Conservation (phyloP, 64 coral and sea anemone genomes). For the Montipora cactus region DNA sequence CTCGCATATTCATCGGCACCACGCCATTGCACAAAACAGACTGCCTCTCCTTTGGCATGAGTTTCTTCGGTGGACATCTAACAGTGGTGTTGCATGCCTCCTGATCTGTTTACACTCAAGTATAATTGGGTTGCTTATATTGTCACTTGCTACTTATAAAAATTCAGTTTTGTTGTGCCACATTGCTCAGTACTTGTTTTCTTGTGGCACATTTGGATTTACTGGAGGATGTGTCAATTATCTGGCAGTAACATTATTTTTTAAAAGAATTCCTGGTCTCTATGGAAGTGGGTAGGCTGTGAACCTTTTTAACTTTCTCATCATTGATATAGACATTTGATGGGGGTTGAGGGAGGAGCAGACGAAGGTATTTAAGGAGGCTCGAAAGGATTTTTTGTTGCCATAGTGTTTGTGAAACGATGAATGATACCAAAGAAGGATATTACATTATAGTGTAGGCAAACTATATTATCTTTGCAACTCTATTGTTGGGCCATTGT, state of each 20-base stretch:
- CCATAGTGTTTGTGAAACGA: too few species aligned
- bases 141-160: slow-evolving; percentile 39
- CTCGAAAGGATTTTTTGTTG: too few species aligned
- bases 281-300: slow-evolving; percentile 82
- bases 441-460: too few species aligned
- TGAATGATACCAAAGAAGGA: too few species aligned
- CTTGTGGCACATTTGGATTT: slow-evolving; percentile 91
- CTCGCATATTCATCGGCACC: slow-evolving; percentile 3
- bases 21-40: slow-evolving; percentile 30
- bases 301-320: not conserved
- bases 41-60: slow-evolving; percentile 47
- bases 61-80: slow-evolving; percentile 36
- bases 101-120: slow-evolving; percentile 72
- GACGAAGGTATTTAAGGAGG: too few species aligned
- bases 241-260: slow-evolving; percentile 71
- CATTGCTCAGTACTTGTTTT: slow-evolving; percentile 83
- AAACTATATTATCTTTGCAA: too few species aligned
- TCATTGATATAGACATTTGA: not conserved
- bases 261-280: slow-evolving; percentile 66
- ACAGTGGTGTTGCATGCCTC: slow-evolving; percentile 47
- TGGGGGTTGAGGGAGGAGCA: too few species aligned
- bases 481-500: too few species aligned
- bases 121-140: slow-evolving; percentile 81
- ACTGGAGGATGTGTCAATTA: slow-evolving; percentile 82
- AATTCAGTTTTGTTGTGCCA: slow-evolving; percentile 27